These are phyloP conservation scores for Darwinula stevensoni DNA, from an alignment of 2,888 invertebrate genomes.

Conservation along the genomic window DNA sequence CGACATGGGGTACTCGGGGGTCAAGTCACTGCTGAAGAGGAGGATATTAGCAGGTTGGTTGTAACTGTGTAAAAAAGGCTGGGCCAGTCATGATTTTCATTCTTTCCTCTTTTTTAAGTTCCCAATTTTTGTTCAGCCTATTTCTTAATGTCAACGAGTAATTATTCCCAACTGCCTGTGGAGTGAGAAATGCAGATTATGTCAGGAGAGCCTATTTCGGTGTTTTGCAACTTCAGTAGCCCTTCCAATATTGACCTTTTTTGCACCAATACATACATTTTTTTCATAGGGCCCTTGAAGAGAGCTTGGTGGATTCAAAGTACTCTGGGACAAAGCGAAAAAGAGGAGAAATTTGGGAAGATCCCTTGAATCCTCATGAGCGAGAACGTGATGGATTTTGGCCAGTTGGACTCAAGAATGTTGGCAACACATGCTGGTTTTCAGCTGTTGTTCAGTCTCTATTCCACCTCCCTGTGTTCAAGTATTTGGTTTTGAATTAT, in stretches of 20 bases:
- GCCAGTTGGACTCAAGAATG: constrained; percentile 20
- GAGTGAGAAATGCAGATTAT: no score
- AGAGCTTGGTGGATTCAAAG: constrained; percentile 17
- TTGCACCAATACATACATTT: no score
- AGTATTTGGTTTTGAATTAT: constrained; percentile 16
- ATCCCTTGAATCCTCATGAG: constrained; percentile 18
- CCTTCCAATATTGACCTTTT: no score
- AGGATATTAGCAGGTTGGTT: background rate
- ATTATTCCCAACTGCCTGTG: no score
- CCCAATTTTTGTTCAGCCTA: no score
- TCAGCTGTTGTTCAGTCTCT: constrained; percentile 21
- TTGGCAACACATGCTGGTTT: constrained; percentile 22
- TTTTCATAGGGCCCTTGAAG: constrained; percentile 16
- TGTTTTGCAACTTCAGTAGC: no score
- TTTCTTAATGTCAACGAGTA: no score
- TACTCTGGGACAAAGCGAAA: constrained; percentile 16
- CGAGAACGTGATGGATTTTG: constrained; percentile 11
- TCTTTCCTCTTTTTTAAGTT: no score
- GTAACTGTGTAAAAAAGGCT: no score
- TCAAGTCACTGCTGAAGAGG: background rate
- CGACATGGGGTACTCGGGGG: no score
- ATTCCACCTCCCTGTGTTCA: constrained; percentile 18
- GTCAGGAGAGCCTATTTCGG: no score
- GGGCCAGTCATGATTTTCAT: no score
- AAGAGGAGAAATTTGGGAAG: constrained; percentile 17